phyloP scores from a whole-genome alignment of 1,140 invertebrate species.

The Phenacoccus solenopsis region DNA sequence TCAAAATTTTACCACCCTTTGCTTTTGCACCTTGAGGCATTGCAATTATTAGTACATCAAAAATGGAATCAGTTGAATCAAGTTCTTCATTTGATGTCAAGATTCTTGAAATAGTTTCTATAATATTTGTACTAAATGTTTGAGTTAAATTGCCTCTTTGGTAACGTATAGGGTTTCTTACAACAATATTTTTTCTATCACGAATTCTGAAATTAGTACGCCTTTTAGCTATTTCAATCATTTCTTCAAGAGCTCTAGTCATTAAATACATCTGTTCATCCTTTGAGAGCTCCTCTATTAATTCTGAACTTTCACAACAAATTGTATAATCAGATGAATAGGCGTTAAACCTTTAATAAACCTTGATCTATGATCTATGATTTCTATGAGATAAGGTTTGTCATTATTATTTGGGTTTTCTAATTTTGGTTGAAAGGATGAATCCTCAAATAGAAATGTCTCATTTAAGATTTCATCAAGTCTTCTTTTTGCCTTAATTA shows the following conservation, averaged over 20 bases:
- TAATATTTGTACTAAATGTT: neutral
- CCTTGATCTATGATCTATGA: neutral
- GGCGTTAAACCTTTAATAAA: neutral
- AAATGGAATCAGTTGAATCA: neutral
- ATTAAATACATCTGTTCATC: slow-evolving; percentile 1
- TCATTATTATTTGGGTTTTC: neutral
- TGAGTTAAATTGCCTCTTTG: neutral
- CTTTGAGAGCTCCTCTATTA: neutral
- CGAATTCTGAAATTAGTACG: slow-evolving; percentile 5
- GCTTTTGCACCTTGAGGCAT: neutral
- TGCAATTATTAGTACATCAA: neutral
- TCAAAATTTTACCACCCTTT: slow-evolving; percentile 7
- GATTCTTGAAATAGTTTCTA: slow-evolving; percentile 5
- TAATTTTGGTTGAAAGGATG: neutral
- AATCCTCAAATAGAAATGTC: neutral
- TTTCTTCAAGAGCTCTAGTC: neutral
- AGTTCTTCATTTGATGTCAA: slow-evolving; percentile 17
- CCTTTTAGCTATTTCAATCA: slow-evolving; percentile 3
- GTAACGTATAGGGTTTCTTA: neutral
- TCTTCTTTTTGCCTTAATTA: neutral
- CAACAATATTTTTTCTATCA: slow-evolving; percentile 7
- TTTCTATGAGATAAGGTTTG: neutral
- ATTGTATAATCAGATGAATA: neutral
- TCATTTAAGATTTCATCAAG: neutral
- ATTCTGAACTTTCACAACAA: neutral